Conservation (phyloP, 2,797 vertebrate genomes). For the Mus minutoides region DNA sequence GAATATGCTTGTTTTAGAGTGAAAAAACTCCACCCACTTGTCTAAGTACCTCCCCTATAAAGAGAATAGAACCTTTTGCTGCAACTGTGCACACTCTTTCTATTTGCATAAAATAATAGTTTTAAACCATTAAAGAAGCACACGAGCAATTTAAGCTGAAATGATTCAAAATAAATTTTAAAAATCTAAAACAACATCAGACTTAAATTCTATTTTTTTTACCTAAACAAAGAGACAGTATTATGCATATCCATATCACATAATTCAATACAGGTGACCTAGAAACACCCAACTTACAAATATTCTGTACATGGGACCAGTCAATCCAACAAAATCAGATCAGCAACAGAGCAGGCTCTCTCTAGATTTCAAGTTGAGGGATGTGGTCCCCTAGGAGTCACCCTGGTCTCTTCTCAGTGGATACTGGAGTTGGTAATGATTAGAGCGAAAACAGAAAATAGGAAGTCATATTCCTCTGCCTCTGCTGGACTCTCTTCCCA, state of each 20-base stretch:
- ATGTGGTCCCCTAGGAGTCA: constrained; percentile 24
- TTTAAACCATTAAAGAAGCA: constrained; percentile 45
- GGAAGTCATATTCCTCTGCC: constrained; percentile 36
- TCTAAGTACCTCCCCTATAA: constrained; percentile 35
- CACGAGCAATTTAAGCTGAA: constrained; percentile 1
- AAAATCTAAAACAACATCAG: constrained; percentile 1
- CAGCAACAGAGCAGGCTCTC: constrained; percentile 4
- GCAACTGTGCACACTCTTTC: not conserved
- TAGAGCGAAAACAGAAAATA: constrained; percentile 23
- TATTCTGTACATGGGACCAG: constrained; percentile 58
- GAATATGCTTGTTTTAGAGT: not conserved
- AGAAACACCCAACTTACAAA: constrained; percentile 67
- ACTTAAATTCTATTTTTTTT: not conserved
- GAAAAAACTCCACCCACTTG: not conserved
- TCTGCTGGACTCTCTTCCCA: not conserved
- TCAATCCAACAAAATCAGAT: not conserved
- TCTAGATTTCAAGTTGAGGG: constrained; percentile 34
- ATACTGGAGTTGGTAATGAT: not conserved
- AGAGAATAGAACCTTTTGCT: constrained; percentile 31
- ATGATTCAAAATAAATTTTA: constrained; percentile 22
- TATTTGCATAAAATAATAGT: constrained; percentile 45
- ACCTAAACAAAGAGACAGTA: constrained; percentile 2
- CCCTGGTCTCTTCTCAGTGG: constrained; percentile 46
- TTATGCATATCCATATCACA: constrained; percentile 39
- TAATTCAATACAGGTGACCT: constrained; percentile 50